Evolutionary conservation across 2,797 vertebrate genomes (phyloP).

Genomic region (Micromesistius poutassou): DNA sequence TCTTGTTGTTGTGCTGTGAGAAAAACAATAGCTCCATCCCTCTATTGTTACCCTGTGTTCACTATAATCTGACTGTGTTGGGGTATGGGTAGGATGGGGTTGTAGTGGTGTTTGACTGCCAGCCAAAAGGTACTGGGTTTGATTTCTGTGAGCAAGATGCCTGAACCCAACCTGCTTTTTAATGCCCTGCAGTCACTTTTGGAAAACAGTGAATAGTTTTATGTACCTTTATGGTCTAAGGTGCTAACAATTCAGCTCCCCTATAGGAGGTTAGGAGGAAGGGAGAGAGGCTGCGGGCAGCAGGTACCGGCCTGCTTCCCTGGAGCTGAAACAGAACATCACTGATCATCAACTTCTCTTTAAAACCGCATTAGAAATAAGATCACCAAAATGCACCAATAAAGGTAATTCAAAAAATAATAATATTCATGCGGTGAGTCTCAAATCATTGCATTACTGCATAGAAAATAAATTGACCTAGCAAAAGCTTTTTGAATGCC

Average conservation of each 20-base stretch:
- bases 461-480: not conserved
- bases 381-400: not conserved
- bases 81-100: not conserved
- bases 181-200: not conserved
- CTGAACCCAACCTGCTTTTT: not conserved
- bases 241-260: not conserved
- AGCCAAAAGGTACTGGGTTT: not conserved
- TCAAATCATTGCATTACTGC: not conserved
- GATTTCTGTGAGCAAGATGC: not conserved
- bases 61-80: not conserved
- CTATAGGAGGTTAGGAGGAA: not conserved
- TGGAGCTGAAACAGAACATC: not conserved
- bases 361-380: not conserved
- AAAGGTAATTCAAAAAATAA: not conserved
- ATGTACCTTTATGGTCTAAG: not conserved
- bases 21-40: conserved; percentile 18
- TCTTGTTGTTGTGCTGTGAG: not conserved
- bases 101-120: not conserved
- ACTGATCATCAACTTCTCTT: not conserved
- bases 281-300: not conserved
- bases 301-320: not conserved
- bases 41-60: not conserved
- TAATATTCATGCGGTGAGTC: not conserved
- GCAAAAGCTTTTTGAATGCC: not conserved
- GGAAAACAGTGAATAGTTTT: not conserved